A percentile compares a stretch with the other conserved stretches of the same genome.
Conservation (phyloP, 2,797 vertebrate genomes). For the Paratrypauchen microcephalus region DNA sequence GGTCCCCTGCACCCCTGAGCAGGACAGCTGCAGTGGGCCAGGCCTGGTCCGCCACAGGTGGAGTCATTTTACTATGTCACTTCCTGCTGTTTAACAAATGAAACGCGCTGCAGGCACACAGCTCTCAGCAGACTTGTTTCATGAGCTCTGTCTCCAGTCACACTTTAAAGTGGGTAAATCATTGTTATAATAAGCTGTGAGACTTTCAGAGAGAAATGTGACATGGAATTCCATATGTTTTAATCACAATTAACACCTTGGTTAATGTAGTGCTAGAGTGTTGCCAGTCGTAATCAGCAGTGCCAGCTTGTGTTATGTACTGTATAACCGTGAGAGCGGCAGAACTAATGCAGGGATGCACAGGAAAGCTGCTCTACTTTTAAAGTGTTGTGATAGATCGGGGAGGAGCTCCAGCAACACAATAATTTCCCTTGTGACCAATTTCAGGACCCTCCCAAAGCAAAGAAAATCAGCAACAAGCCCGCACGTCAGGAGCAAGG, state of each 20-base stretch:
- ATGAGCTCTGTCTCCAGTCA: slow-evolving; percentile 40
- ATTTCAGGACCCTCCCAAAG: slow-evolving; percentile 74
- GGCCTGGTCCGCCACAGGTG: slow-evolving; percentile 49
- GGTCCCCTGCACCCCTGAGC: slow-evolving; percentile 24
- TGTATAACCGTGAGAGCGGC: slow-evolving; percentile 44
- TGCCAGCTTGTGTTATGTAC: slow-evolving; percentile 24
- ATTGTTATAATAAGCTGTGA: slow-evolving; percentile 41
- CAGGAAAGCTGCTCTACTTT: slow-evolving; percentile 72
- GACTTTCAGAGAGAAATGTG: slow-evolving; percentile 1
- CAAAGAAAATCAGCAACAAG: slow-evolving; percentile 75
- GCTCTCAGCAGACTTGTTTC: slow-evolving; percentile 42
- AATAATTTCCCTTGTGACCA: slow-evolving; percentile 82
- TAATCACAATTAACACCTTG: slow-evolving; percentile 19
- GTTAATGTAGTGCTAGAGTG: slow-evolving; percentile 11
- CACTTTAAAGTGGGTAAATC: slow-evolving; percentile 47
- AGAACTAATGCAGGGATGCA: slow-evolving; percentile 41
- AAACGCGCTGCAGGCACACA: slow-evolving; percentile 53
- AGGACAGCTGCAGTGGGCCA: slow-evolving; percentile 44
- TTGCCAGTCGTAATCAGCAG: slow-evolving; percentile 18
- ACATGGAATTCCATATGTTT: slow-evolving; percentile 7
- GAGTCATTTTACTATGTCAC: slow-evolving; percentile 57
- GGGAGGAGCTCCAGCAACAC: slow-evolving; percentile 68
- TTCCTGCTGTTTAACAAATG: slow-evolving; percentile 68
- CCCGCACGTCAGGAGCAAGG: slow-evolving; percentile 61
- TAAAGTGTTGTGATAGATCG: slow-evolving; percentile 80